Evolutionary conservation across 2,888 invertebrate genomes (phyloP).

Genomic region (Drepanosiphum platanoidis): DNA sequence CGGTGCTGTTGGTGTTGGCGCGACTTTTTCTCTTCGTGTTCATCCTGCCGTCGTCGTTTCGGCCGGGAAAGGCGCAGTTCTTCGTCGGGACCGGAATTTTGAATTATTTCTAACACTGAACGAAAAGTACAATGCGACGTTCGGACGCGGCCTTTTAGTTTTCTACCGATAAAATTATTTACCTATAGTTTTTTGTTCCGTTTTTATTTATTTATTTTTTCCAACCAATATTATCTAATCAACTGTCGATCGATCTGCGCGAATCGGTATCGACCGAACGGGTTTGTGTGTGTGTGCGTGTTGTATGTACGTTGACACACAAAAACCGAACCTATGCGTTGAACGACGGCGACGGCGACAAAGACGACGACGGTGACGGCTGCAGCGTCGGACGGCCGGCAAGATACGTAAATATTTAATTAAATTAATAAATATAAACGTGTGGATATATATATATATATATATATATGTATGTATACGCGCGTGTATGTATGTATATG

Average conservation of each 20-base stretch:
- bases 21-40: slow-evolving; percentile 83
- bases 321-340: slow-evolving; percentile 20
- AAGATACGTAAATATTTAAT: slow-evolving; percentile 24
- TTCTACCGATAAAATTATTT: too few species aligned
- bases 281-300: neutral
- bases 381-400: neutral
- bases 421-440: neutral
- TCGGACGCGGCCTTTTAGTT: neutral
- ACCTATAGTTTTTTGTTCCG: too few species aligned
- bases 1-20: slow-evolving; percentile 72
- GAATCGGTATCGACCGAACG: neutral
- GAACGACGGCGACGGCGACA: slow-evolving; percentile 9
- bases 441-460: neutral
- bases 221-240: too few species aligned
- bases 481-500: neutral
- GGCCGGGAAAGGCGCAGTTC: slow-evolving; percentile 80
- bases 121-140: slow-evolving; percentile 5
- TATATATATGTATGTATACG: neutral
- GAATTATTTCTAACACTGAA: slow-evolving; percentile 68
- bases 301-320: neutral
- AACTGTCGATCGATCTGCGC: neutral
- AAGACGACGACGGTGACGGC: too few species aligned
- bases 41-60: slow-evolving; percentile 73
- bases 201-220: too few species aligned
- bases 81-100: slow-evolving; percentile 89